These are phyloP conservation scores for Celastrina argiolus DNA, from an alignment of 2,888 invertebrate species.

Conservation along the genomic window DNA sequence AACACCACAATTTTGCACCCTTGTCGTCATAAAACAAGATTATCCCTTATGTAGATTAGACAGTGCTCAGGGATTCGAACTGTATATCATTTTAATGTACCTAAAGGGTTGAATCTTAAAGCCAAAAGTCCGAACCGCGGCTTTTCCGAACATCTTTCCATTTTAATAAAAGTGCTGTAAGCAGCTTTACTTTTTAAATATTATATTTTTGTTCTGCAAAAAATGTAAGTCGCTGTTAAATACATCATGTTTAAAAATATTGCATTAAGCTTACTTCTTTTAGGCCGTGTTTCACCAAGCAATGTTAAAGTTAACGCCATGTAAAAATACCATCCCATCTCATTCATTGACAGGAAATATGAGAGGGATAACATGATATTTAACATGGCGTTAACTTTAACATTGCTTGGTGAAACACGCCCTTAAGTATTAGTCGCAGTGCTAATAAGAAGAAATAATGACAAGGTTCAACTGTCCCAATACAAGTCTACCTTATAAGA, in stretches of 20 bases:
- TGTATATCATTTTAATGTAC: constrained; percentile 38
- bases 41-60: constrained; percentile 39
- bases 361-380: too few relatives aligned
- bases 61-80: constrained; percentile 32
- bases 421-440: too few relatives aligned
- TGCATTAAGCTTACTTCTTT: not conserved
- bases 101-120: constrained; percentile 25
- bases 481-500: too few relatives aligned
- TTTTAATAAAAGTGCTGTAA: not conserved
- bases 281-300: too few relatives aligned
- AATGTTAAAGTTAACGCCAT: too few relatives aligned
- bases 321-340: too few relatives aligned
- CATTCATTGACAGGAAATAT: too few relatives aligned
- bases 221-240: not conserved
- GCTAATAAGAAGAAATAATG: too few relatives aligned
- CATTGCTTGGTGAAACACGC: too few relatives aligned
- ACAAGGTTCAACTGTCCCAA: too few relatives aligned
- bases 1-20: constrained; percentile 31
- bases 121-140: constrained; percentile 1
- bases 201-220: not conserved
- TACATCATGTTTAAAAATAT: not conserved
- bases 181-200: not conserved
- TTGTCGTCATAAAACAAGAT: constrained; percentile 38
- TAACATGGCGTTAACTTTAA: too few relatives aligned
- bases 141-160: constrained; percentile 6